Evolutionary conservation across 2,113 vertebrate genomes (phyloP), one percentile per base, ranked within the genome.

Genomic region (Solea senegalensis): DNA sequence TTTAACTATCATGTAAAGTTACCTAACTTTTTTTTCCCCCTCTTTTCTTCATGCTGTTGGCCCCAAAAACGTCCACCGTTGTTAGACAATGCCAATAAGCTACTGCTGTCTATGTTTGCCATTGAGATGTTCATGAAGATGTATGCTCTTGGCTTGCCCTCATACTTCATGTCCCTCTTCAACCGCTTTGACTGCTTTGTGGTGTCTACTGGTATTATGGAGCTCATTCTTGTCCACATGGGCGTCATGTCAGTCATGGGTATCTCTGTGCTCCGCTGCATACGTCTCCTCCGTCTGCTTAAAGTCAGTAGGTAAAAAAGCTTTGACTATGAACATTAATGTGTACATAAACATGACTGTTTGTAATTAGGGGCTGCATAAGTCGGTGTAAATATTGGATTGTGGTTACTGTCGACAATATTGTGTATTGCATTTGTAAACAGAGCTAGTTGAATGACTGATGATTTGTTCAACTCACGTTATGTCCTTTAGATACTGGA

Each of bases 151-250:
- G 96, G 96, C 28, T 86, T 96, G 40, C 95, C 92, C 16, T 93
- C 96, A 40, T 98, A 98, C 88, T 97, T 98, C 91, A 95, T 98
- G 93, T 98, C 96, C 0, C 79, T 98, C 67, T 98, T 98, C 93
- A 97, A 98, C 79, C 96, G 97, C 45, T 98, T 98, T 1, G 97
- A 98, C 91, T 96, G 96, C 91, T 97, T 98, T 1, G 96, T 98
- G 84, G 97, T 98, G 69, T 95, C 95, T 8, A 92, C 93, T 0
- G 96, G 97, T 5, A 79, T 97, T 50, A 65, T 96, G 77, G 97
- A 98, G 92, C 70, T 93, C n/a, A 84, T 97, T 72, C 85, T 98
- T 0, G 96, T 98, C 66, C 90, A 93, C 73, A 90, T 95, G 0
- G 87, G 89, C 0, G 70, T 95, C 56, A 90, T 97, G 94, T 92